Percentiles rank a stretch among this genome's conserved stretches.
phyloP scores from a whole-genome alignment of 2,113 vertebrate genomes.

The Serilophus lunatus region DNA sequence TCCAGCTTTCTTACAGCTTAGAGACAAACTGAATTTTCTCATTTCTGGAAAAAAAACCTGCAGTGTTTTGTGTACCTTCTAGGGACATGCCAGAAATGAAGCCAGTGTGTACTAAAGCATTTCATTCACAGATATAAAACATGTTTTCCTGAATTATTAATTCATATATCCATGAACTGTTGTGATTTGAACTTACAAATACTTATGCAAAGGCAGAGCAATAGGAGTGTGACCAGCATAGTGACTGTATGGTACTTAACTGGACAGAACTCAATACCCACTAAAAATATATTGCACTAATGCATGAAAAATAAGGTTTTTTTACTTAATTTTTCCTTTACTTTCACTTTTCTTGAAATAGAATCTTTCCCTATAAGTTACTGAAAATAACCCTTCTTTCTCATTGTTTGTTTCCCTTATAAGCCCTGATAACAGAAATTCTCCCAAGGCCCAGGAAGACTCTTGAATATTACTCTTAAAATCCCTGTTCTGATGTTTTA shows the following conservation, averaged over 20 bases:
- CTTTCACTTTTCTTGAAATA: not conserved
- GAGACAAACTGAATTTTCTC: not conserved
- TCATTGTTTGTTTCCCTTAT: not conserved
- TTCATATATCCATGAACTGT: not conserved
- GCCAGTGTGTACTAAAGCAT: not conserved
- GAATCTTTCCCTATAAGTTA: not conserved
- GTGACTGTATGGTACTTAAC: not conserved
- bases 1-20: not conserved
- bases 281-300: not conserved
- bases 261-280: not conserved
- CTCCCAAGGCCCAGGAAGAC: not conserved
- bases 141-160: not conserved
- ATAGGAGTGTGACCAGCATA: rapidly evolving
- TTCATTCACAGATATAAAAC: not conserved
- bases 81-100: not conserved
- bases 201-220: not conserved
- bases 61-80: not conserved
- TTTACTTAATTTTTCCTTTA: not conserved
- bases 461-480: not conserved
- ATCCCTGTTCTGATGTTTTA: not conserved
- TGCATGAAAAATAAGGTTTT: not conserved
- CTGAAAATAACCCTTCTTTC: not conserved
- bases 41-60: not conserved
- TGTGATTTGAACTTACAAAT: not conserved
- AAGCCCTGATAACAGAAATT: not conserved